Base-by-base conservation (phyloP, 2,113 vertebrate genomes). In the Lota lota region DNA sequence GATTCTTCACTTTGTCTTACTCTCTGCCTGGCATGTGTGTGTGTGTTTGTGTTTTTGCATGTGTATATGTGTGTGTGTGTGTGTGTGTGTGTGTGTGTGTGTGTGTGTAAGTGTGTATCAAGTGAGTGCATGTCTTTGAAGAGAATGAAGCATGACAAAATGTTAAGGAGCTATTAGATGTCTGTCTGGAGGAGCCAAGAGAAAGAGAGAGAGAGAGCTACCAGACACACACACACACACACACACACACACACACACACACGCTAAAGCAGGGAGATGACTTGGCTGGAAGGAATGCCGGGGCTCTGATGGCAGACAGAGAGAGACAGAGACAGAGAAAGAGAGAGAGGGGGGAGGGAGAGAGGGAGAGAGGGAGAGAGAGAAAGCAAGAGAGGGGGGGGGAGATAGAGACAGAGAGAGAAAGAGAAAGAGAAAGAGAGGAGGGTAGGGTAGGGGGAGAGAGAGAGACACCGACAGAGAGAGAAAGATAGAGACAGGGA, bases 271-370 rank as follows among this genome's bases (percentile, higher is more conserved):
- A 70, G 65, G 60, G 60, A 73, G 69, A 83, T 88, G 87, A 89
- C 83, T 89, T 67, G 62, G 73, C 71, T 88, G 87, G 87, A 90
- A 89, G 87, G 81, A 87, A 89, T 89, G 85, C 63, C 3, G 74
- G 67, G 67, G 80, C 77, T 74, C 69, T 59, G 77, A 77, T 61
- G 81, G 79, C 75, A 69, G 75, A 74, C 61, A 72, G 36, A 24
- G 59, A 53, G 66, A 63, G 40, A 8, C 1, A 56, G 53, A 56
- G 4, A 56, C 1, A 56, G 67, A 68, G 4, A 67, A n/a, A 67
- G 3, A 14, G 58, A 14, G 11, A 33, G 28, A 36, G 16, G 51
- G 20, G 22, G 65, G 61, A 66, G 40, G 28, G 54, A 47, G 66
- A 14, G 65, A 33, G 36, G 22, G 68, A 28, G 10, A 36, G 57